phyloP scores from a whole-genome alignment of 2,113 vertebrate species.

The Eulemur macaco region DNA sequence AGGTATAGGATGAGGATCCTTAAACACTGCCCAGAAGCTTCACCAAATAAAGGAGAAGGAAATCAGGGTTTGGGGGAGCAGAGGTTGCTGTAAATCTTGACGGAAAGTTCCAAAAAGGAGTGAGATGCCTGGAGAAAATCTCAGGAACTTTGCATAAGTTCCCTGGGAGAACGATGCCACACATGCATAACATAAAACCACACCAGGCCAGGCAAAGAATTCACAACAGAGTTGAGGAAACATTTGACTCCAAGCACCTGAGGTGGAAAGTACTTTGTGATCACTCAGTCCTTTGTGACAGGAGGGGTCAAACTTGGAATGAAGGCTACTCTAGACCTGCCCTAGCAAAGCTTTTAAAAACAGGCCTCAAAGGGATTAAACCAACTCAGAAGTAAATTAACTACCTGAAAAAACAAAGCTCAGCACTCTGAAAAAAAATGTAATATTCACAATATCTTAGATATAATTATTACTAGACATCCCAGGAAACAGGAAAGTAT shows the following conservation, averaged over 20 bases:
- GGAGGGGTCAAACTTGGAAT: background rate
- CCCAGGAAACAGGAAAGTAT: background rate
- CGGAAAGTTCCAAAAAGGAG: background rate
- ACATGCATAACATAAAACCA: background rate
- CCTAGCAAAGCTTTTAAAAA: background rate
- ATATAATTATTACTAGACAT: background rate
- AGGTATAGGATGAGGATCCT: too few relatives aligned
- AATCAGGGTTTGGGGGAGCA: background rate
- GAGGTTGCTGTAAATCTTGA: background rate
- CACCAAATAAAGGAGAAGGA: background rate
- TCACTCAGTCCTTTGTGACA: background rate
- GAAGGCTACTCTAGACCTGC: background rate
- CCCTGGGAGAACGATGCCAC: too few relatives aligned
- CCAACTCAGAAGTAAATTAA: background rate
- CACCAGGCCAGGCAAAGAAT: background rate
- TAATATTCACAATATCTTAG: background rate
- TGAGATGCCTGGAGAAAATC: background rate
- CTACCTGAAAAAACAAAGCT: background rate
- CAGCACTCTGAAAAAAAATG: background rate
- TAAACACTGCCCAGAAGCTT: background rate
- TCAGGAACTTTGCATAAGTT: background rate
- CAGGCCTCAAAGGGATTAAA: background rate
- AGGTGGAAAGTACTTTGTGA: background rate
- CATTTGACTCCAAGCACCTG: background rate
- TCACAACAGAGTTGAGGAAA: background rate